Base-by-base conservation (phyloP, 1,140 invertebrate genomes). In the Amphibalanus amphitrite region DNA sequence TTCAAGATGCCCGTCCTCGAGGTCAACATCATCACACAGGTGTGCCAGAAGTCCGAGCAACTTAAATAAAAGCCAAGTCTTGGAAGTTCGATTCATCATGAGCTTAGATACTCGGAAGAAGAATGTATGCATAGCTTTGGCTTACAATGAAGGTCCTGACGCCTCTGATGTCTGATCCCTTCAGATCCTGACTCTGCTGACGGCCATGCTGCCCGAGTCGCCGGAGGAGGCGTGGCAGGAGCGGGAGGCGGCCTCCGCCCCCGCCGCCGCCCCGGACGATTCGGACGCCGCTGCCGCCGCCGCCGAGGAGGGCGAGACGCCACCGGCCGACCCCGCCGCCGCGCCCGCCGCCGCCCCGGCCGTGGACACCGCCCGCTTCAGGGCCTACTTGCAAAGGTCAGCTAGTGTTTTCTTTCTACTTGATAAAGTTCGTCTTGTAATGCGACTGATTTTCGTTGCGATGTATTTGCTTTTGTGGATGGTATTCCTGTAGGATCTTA, bases 1-100 rank as follows among this genome's bases (percentile, higher is more conserved):
- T 84, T 93, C 64, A 88, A 89, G 74, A 95, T 97, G 85, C 86
- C 89, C 70, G 88, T 97, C 26, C 80, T 97, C 13, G 92, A 97
- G 79, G 92, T 91, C 74, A 97, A 97, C 77, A 85, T 96, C 70
- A 88, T 95, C 30, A 83, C 86, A 59, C 86, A 87, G 80, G 85
- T 85, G 75, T 69, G 72, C 69, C 8, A 38, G 38, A 6, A 17
- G n/a, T n/a, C n/a, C n/a, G n/a, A n/a, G n/a, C n/a, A n/a, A n/a
- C n/a, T n/a, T n/a, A n/a, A n/a, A n/a, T n/a, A n/a, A n/a, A n/a
- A n/a, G n/a, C n/a, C n/a, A n/a, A n/a, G n/a, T n/a, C n/a, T n/a
- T n/a, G n/a, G n/a, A n/a, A n/a, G n/a, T n/a, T n/a, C n/a, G n/a
- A n/a, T n/a, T n/a, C n/a, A n/a, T n/a, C n/a, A n/a, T n/a, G n/a